Evolutionary conservation across 2,888 invertebrate species (phyloP).

Genomic region (Dioctria linearis): DNA sequence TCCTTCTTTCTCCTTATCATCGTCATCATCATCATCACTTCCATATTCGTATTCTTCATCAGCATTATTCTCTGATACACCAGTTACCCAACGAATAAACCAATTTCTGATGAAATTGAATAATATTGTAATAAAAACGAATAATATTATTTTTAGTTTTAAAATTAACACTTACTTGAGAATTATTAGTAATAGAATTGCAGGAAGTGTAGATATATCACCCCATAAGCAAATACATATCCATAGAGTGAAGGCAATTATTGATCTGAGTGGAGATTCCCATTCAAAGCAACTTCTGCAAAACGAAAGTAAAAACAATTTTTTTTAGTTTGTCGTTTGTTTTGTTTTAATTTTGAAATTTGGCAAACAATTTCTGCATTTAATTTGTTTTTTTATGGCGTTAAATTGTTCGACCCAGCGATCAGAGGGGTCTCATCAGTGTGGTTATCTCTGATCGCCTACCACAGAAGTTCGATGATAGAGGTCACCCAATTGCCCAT

Average conservation of each 20-base stretch:
- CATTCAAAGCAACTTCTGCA: conserved; percentile 95
- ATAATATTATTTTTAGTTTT: conserved; percentile 52
- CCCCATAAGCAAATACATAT: conserved; percentile 93
- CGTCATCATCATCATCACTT: conserved; percentile 90
- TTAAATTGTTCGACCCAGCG: no score
- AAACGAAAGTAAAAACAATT: conserved; percentile 59
- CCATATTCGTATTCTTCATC: conserved; percentile 75
- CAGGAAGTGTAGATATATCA: conserved; percentile 95
- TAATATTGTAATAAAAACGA: neutral
- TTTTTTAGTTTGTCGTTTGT: no score
- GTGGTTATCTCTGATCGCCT: no score
- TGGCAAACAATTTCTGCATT: no score
- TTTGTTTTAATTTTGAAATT: no score
- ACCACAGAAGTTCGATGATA: no score
- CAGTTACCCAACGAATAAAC: conserved; percentile 69
- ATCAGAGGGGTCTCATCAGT: no score
- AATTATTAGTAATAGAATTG: conserved; percentile 85
- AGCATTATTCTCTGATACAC: conserved; percentile 63
- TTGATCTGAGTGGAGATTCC: conserved; percentile 91
- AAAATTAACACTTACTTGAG: conserved; percentile 72
- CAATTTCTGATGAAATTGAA: conserved; percentile 66
- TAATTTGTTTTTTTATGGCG: no score
- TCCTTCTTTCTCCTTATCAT: conserved; percentile 94
- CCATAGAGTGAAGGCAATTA: conserved; percentile 87
- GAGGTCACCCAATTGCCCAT: no score